Percentiles rank a stretch among this genome's conserved stretches.
These are phyloP conservation scores for Henricia sp. DNA, from an alignment of 53 echinoderm and acorn worm genomes.

Conservation along the genomic window DNA sequence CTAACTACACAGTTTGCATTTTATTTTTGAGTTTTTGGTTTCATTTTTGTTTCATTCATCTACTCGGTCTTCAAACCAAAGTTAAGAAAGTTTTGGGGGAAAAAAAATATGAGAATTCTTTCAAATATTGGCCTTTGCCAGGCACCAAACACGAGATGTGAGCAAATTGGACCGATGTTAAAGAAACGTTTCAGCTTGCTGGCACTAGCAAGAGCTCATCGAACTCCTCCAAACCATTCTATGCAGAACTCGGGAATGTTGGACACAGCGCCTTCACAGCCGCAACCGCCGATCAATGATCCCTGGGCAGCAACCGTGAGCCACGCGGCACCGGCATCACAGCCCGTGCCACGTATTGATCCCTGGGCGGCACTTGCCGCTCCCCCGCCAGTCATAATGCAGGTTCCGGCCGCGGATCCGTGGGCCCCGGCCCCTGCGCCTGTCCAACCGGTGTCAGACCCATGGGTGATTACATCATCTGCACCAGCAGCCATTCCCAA, in stretches of 20 bases:
- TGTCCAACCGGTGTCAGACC: constrained; percentile 29
- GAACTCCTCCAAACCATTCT: constrained; percentile 42
- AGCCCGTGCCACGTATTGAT: constrained; percentile 33
- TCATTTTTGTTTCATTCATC: no score
- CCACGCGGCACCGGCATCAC: constrained; percentile 46
- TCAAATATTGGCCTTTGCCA: constrained; percentile 40
- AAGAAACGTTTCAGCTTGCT: constrained; percentile 42
- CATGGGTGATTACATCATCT: constrained; percentile 54
- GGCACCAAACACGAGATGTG: constrained; percentile 26
- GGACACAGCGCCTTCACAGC: constrained; percentile 10
- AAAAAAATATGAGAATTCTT: neutral
- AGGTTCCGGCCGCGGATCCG: constrained; percentile 56
- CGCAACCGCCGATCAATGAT: constrained; percentile 40
- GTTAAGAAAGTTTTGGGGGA: neutral
- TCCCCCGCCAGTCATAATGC: constrained; percentile 29
- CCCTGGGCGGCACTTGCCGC: constrained; percentile 55
- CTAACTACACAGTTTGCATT: no score
- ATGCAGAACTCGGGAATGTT: constrained; percentile 30
- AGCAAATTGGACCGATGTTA: constrained; percentile 48
- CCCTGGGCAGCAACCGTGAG: constrained; percentile 75
- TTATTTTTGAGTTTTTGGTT: no score
- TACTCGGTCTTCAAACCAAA: no score
- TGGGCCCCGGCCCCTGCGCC: constrained; percentile 62
- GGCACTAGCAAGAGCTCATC: constrained; percentile 60
- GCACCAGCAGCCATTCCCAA: constrained; percentile 35